Base-by-base conservation (phyloP, 2,113 vertebrate genomes). In the Nerophis ophidion region DNA sequence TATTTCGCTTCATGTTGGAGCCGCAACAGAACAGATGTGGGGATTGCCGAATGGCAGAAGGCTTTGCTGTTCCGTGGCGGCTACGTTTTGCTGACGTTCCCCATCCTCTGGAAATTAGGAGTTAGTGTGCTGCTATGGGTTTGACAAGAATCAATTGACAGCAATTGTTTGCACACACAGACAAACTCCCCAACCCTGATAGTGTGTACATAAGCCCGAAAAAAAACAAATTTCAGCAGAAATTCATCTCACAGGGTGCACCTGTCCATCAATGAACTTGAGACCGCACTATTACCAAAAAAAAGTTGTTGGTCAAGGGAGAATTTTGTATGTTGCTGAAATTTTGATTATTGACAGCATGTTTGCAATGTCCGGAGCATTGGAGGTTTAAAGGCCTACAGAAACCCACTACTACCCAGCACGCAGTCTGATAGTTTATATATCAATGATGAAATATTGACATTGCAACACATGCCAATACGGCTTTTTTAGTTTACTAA, bases 131-230 rank as follows among this genome's bases (percentile, higher is more conserved):
- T 64, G 74, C 70, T 75, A 63, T 35, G 19, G 72, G 65, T 80
- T 65, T 84, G 82, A 81, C 84, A 80, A 80, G 67, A 84, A 75
- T 81, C 76, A 81, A 83, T 78, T 79, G 74, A 35, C 74, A 67
- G 48, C 71, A 69, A 26, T 61, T 70, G 59, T 54, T 51, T 57
- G 38, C 57, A 48, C 62, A 48, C 55, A 38, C 61, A 61, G 0
- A 75, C 57, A 16, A 44, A 15, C 14, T 19, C 14, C 53, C 50
- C 4, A 57, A 11, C 8, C 1, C 13, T 50, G 38, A 36, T 52
- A 48, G 54, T 14, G 35, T 47, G 61, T 53, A 82, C 70, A 26
- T 62, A 68, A 60, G 55, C 57, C 48, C 72, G 48, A 57, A 62
- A 71, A 79, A 75, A 63, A 79, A 74, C 26, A 77, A 3, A 74